phyloP scores from a whole-genome alignment of 2,797 vertebrate genomes.

The Lacerta bilineata region DNA sequence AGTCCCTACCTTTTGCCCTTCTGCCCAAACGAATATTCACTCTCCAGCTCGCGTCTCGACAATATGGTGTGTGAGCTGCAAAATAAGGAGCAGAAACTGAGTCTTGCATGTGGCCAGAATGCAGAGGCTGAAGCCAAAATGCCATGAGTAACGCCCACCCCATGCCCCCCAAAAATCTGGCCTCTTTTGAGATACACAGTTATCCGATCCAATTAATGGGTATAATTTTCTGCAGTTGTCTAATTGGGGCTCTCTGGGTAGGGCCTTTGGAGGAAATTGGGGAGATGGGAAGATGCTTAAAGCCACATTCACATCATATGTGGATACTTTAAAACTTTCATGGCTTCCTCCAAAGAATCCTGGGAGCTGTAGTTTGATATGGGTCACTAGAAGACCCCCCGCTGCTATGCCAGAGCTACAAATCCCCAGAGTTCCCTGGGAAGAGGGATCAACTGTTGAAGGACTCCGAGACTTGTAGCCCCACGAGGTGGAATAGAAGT shows the following conservation, averaged over 20 bases:
- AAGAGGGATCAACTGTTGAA: no score
- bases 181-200: background rate
- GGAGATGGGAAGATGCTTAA: background rate
- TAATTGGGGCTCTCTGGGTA: background rate
- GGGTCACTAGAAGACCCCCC: no score
- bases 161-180: no score
- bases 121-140: background rate
- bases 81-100: background rate
- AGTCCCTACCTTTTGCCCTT: conserved; percentile 10
- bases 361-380: no score
- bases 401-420: no score
- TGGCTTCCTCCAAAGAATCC: no score
- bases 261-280: background rate
- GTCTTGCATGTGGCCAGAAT: background rate
- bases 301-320: no score
- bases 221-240: background rate
- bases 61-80: background rate
- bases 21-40: background rate
- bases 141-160: background rate
- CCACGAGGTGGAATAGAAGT: no score
- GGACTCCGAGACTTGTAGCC: no score
- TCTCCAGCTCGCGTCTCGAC: background rate
- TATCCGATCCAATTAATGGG: background rate
- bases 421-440: no score
- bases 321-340: no score